Conservation (phyloP, 2,113 vertebrate genomes). For the Monopterus albus region DNA sequence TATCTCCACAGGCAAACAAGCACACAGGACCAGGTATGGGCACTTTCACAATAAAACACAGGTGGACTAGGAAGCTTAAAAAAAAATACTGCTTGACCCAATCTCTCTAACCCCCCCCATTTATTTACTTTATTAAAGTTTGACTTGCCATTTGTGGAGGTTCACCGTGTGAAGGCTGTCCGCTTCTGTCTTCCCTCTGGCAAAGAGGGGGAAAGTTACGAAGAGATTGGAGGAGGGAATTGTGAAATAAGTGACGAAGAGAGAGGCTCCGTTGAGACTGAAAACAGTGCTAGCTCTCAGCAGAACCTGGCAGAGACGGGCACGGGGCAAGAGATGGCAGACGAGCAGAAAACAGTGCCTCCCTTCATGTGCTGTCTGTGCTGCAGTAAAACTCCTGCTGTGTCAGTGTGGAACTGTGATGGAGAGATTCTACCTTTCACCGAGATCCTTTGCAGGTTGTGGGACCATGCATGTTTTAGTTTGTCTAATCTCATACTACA, state of each 20-base stretch:
- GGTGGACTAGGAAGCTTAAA: neutral
- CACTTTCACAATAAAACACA: neutral
- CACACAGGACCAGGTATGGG: slow-evolving; percentile 82
- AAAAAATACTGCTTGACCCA: neutral
- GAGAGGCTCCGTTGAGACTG: slow-evolving; percentile 12
- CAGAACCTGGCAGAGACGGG: slow-evolving; percentile 52
- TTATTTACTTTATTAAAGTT: slow-evolving; percentile 83
- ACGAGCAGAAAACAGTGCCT: slow-evolving; percentile 20
- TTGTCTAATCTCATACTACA: neutral
- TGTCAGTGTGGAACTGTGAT: slow-evolving; percentile 86
- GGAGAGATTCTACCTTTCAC: slow-evolving; percentile 82
- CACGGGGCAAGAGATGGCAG: slow-evolving; percentile 2
- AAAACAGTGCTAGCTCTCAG: slow-evolving; percentile 63
- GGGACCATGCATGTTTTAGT: neutral
- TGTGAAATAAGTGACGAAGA: slow-evolving; percentile 29
- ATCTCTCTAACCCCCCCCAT: neutral
- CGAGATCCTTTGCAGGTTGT: slow-evolving; percentile 80
- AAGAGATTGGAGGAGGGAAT: slow-evolving; percentile 10
- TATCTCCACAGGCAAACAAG: slow-evolving; percentile 85
- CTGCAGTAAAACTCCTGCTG: slow-evolving; percentile 66
- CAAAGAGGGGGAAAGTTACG: slow-evolving; percentile 50
- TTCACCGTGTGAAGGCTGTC: slow-evolving; percentile 84
- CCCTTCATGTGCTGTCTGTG: slow-evolving; percentile 71
- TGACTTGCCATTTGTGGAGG: slow-evolving; percentile 86
- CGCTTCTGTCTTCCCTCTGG: slow-evolving; percentile 72